These are phyloP conservation scores for Chrysotoxum bicinctum DNA, from an alignment of 2,888 invertebrate species.

Conservation along the genomic window DNA sequence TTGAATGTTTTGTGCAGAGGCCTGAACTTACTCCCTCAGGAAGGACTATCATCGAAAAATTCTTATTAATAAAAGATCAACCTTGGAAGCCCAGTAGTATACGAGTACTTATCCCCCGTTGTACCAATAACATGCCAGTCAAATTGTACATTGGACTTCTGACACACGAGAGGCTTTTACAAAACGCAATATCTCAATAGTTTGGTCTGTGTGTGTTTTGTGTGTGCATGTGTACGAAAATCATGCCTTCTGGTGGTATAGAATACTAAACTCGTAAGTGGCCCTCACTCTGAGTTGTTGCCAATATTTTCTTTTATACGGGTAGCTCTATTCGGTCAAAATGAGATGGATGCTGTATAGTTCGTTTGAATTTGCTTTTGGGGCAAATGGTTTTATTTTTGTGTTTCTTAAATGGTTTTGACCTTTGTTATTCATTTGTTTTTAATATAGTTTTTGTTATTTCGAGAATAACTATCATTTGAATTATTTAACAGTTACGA, in stretches of 20 bases:
- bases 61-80: slow-evolving; percentile 66
- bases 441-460: background rate
- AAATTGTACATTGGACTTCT: slow-evolving; percentile 32
- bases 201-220: background rate
- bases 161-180: slow-evolving; percentile 31
- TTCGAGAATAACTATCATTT: slow-evolving; percentile 9
- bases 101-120: background rate
- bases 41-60: slow-evolving; percentile 50
- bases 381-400: slow-evolving; percentile 30
- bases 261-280: slow-evolving; percentile 10
- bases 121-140: slow-evolving; percentile 27
- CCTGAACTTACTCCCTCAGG: slow-evolving; percentile 34
- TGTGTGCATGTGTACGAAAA: slow-evolving; percentile 9
- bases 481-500: slow-evolving; percentile 47
- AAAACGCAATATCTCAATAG: slow-evolving; percentile 43
- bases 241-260: slow-evolving; percentile 7
- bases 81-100: slow-evolving; percentile 11
- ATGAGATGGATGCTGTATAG: background rate
- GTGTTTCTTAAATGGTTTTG: background rate
- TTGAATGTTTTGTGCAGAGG: background rate
- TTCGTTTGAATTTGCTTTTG: background rate
- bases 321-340: background rate
- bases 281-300: slow-evolving; percentile 1
- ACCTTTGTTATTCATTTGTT: background rate
- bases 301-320: slow-evolving; percentile 16